These are phyloP conservation scores for Hippocampus guttulatus DNA, from an alignment of 2,113 vertebrate species.

Conservation along the genomic window DNA sequence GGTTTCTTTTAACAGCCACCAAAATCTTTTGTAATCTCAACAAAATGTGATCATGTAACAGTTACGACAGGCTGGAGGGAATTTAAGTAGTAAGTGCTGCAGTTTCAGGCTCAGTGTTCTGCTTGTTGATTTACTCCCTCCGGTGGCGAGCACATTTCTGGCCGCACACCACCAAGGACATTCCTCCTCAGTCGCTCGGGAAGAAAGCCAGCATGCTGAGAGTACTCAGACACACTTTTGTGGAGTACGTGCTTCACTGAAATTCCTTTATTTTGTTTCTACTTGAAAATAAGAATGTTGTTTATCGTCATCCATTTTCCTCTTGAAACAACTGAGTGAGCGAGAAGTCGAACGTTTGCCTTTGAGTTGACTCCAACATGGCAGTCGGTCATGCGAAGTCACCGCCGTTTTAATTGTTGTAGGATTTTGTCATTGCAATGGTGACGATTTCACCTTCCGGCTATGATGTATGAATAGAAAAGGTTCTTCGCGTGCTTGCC, in stretches of 20 bases:
- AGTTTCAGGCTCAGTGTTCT: neutral
- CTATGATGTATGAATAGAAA: neutral
- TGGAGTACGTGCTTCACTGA: conserved; percentile 32
- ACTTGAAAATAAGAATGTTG: conserved; percentile 1
- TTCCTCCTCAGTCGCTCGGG: conserved; percentile 30
- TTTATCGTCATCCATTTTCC: conserved; percentile 10
- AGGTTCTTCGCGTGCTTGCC: neutral
- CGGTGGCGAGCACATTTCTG: conserved; percentile 4
- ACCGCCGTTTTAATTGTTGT: conserved; percentile 10
- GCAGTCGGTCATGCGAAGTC: neutral
- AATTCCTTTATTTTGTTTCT: neutral
- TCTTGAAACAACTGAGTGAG: conserved; percentile 23
- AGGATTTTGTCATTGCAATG: conserved; percentile 6
- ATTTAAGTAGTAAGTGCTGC: neutral
- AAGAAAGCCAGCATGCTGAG: conserved; percentile 10
- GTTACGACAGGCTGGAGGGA: neutral
- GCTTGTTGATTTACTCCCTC: conserved; percentile 15
- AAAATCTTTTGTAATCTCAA: neutral
- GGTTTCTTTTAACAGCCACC: neutral
- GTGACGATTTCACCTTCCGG: neutral
- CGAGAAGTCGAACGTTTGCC: conserved; percentile 19
- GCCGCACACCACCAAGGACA: conserved; percentile 27
- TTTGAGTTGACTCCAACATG: conserved; percentile 15
- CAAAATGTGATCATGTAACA: neutral
- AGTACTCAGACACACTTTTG: conserved; percentile 18